Base-by-base conservation (phyloP, 2,797 vertebrate genomes). In the Enteromius thamalakanensis region DNA sequence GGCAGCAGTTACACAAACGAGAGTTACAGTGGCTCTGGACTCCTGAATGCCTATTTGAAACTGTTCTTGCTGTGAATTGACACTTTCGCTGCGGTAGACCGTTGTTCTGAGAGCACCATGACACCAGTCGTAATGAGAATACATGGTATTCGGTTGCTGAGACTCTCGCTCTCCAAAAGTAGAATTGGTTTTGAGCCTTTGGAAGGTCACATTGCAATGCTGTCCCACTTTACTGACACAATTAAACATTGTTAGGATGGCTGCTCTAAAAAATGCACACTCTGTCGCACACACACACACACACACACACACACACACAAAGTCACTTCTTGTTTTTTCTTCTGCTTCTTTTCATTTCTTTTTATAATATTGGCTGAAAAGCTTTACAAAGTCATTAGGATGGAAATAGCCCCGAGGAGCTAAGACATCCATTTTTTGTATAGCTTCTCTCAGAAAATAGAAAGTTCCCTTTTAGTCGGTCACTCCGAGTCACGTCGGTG, bases 221-320 rank as follows among this genome's bases (percentile, higher is more conserved):
- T 93, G 92, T 90, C 92, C 93, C 88, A 93, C 92, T 94, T 94
- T 90, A 87, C 90, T 93, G 93, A 93, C 93, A 94, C 90, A 93
- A 92, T 93, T 93, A 93, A 91, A 91, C 89, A 90, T 86, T 90
- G 89, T 92, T 89, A 88, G 90, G 87, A 87, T 79, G 87, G 81
- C 83, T 86, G 88, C 87, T 89, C 88, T 90, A 87, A 90, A 92
- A 86, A 55, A 70, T 45, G 10, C 71, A 23, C 71, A 47, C 76
- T 45, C 70, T 65, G 26, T 3, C 45, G 77, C 72, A 32, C 1
- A 32, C 29, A 32, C 29, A 32, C 29, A 32, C 29, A 74, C 68
- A 42, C 71, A 62, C 45, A 15, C 42, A 21, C 72, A 37, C 62
- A 53, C 67, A 53, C 68, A 71, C 42, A 71, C 58, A 69, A 4